Conservation (phyloP, 2,888 invertebrate species). For the Hofmannophila pseudospretella region DNA sequence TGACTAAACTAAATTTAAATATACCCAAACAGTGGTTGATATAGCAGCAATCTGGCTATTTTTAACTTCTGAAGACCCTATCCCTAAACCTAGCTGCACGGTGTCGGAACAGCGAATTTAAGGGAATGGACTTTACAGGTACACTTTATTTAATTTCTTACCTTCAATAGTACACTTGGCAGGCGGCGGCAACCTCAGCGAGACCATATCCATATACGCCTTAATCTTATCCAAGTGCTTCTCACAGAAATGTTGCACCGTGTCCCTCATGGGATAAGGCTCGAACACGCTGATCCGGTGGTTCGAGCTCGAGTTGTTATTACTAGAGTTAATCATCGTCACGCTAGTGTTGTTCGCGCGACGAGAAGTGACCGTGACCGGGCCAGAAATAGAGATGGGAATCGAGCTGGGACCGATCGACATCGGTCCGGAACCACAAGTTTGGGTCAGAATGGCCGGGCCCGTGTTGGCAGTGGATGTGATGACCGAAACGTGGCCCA, state of each 20-base stretch:
- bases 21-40: too few species aligned
- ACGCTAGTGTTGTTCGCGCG: conserved; percentile 85
- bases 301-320: conserved; percentile 26
- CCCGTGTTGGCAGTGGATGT: conserved; percentile 24
- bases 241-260: conserved; percentile 97
- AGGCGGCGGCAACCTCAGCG: conserved; percentile 90
- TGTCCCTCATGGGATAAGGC: conserved; percentile 93
- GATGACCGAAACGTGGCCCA: conserved; percentile 53
- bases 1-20: too few species aligned
- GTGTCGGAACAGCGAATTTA: too few species aligned
- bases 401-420: conserved; percentile 19
- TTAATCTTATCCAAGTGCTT: conserved; percentile 95
- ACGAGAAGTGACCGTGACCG: not conserved
- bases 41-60: too few species aligned
- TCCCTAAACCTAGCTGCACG: too few species aligned
- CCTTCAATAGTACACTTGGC: conserved; percentile 96
- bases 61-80: too few species aligned
- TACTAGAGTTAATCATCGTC: conserved; percentile 80
- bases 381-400: conserved; percentile 6
- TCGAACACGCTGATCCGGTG: conserved; percentile 89
- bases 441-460: conserved; percentile 21
- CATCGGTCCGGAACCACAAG: conserved; percentile 22
- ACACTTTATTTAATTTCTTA: too few species aligned
- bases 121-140: too few species aligned
- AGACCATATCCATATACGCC: conserved; percentile 92